These are phyloP conservation scores for Nymphalis c-album DNA, from an alignment of 2,888 invertebrate genomes.

Conservation along the genomic window DNA sequence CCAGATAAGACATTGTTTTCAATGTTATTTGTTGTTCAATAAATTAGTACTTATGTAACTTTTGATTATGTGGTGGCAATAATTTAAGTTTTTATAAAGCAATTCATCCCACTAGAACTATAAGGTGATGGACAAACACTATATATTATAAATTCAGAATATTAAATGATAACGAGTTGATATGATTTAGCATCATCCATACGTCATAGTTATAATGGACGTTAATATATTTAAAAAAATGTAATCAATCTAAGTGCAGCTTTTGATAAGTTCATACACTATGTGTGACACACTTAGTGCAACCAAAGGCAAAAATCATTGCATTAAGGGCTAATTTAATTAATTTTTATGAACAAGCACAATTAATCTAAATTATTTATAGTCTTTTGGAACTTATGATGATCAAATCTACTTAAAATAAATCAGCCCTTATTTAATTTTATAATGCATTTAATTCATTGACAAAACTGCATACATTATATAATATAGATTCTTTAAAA, in stretches of 20 bases:
- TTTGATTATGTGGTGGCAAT: slow-evolving; percentile 38
- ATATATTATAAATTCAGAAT: slow-evolving; percentile 41
- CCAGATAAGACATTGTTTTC: slow-evolving; percentile 55
- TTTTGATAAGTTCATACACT: slow-evolving; percentile 23
- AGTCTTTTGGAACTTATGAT: neutral
- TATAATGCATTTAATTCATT: neutral
- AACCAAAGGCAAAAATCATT: slow-evolving; percentile 44
- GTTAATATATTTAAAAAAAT: slow-evolving; percentile 35
- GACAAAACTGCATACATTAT: neutral
- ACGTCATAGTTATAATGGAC: slow-evolving; percentile 37
- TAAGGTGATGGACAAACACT: slow-evolving; percentile 40
- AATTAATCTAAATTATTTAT: neutral
- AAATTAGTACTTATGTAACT: slow-evolving; percentile 39
- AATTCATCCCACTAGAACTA: slow-evolving; percentile 41
- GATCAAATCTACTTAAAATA: slow-evolving; percentile 6
- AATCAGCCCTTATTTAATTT: slow-evolving; percentile 1
- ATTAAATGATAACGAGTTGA: slow-evolving; percentile 46
- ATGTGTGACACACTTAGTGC: slow-evolving; percentile 11
- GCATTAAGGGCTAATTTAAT: slow-evolving; percentile 28
- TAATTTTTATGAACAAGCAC: neutral
- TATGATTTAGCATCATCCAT: slow-evolving; percentile 45
- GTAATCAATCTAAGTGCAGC: slow-evolving; percentile 18
- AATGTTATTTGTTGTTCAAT: slow-evolving; percentile 35
- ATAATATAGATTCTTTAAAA: neutral
- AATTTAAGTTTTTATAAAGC: slow-evolving; percentile 37